phyloP scores from a whole-genome alignment of 1,140 invertebrate genomes.

The Proales similis region DNA sequence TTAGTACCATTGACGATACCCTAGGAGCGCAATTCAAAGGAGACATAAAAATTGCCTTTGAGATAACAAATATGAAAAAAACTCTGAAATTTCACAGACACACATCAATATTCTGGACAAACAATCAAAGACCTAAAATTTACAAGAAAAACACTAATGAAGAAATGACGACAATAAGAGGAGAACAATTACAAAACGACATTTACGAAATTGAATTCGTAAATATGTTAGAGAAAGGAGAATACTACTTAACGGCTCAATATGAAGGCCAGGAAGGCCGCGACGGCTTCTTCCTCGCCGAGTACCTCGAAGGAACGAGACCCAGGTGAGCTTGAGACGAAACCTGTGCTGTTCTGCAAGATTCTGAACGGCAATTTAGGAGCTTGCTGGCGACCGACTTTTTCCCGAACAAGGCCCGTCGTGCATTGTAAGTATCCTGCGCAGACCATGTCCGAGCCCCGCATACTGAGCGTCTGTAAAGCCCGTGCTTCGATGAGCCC shows the following conservation, averaged over 20 bases:
- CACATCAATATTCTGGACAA: no score
- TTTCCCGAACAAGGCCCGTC: constrained; percentile 12
- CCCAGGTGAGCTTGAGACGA: constrained; percentile 8
- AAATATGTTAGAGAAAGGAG: constrained; percentile 8
- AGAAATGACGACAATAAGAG: no score
- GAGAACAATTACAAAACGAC: no score
- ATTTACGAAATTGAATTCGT: not conserved
- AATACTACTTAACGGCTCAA: constrained; percentile 10
- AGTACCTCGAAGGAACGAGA: constrained; percentile 7
- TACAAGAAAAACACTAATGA: no score
- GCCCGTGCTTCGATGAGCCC: constrained; percentile 38
- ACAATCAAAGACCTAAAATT: no score
- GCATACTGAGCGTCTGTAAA: not conserved
- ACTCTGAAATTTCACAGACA: no score
- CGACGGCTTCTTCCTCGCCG: constrained; percentile 9
- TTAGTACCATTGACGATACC: no score
- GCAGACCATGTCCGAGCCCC: not conserved
- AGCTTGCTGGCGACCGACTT: constrained; percentile 27
- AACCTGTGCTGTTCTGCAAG: not conserved
- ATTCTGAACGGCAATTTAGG: constrained; percentile 1
- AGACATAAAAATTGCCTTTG: no score
- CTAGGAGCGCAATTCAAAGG: no score
- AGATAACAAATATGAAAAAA: no score
- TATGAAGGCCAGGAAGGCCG: constrained; percentile 17
- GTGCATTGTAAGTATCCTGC: constrained; percentile 21